These are phyloP conservation scores for Motacilla tschutschensis DNA, from an alignment of 2,113 vertebrate genomes.

Conservation along the genomic window DNA sequence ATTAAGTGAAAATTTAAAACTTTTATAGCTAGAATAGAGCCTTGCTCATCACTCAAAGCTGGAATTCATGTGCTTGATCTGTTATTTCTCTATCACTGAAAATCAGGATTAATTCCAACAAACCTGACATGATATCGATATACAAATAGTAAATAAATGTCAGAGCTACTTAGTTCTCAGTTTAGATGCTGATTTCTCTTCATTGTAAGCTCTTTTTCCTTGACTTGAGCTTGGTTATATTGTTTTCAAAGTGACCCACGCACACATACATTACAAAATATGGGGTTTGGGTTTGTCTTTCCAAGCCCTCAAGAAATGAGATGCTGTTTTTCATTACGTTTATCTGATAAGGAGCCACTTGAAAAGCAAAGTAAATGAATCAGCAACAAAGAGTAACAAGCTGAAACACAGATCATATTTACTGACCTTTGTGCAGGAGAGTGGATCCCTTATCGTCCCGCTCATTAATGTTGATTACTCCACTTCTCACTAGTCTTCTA, in stretches of 20 bases:
- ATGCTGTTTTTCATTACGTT: neutral
- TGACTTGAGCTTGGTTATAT: neutral
- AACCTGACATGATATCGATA: neutral
- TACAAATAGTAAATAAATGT: neutral
- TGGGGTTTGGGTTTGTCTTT: neutral
- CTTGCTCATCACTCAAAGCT: neutral
- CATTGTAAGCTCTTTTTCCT: neutral
- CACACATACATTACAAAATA: neutral
- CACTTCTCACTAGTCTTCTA: conserved; percentile 72
- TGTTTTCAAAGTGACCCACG: neutral
- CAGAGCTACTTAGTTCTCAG: neutral
- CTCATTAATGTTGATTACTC: conserved; percentile 78
- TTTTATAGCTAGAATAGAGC: neutral
- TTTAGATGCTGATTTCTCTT: neutral
- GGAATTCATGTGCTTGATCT: neutral
- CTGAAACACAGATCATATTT: neutral
- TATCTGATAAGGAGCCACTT: conserved; percentile 16
- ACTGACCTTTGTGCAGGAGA: conserved; percentile 78
- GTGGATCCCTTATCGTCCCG: conserved; percentile 74
- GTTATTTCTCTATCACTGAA: neutral
- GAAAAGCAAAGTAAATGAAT: conserved; percentile 22
- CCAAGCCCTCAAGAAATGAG: neutral
- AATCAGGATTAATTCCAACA: neutral
- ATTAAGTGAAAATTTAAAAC: neutral
- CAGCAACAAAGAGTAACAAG: neutral